These are phyloP conservation scores for Pandemis heparana DNA, from an alignment of 2,888 invertebrate species.

Conservation along the genomic window DNA sequence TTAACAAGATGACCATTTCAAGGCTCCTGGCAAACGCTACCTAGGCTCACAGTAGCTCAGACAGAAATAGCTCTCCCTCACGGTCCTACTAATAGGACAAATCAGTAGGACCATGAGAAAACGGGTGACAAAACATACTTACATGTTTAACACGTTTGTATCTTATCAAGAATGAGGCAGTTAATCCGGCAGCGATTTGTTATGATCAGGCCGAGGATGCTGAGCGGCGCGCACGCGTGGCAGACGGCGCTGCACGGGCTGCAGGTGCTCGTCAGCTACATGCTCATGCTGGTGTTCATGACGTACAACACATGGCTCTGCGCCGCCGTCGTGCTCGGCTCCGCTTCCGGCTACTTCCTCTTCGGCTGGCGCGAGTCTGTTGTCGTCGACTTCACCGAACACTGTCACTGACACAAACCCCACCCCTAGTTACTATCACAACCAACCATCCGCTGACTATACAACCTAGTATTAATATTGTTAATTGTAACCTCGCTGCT, in stretches of 20 bases:
- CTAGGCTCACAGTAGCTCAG: no score
- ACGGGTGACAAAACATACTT: no score
- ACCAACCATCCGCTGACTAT: conserved; percentile 23
- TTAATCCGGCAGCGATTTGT: conserved; percentile 17
- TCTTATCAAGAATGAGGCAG: no score
- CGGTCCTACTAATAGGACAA: no score
- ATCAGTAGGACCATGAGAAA: no score
- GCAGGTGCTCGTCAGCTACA: conserved; percentile 96
- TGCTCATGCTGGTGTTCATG: conserved; percentile 98
- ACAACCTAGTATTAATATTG: conserved; percentile 65
- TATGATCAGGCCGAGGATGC: conserved; percentile 91
- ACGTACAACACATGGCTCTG: conserved; percentile 98
- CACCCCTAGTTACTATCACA: neutral
- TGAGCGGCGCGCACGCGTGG: conserved; percentile 92
- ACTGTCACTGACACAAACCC: conserved; percentile 92
- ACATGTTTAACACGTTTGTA: no score
- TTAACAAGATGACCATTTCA: no score
- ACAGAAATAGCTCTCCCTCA: no score
- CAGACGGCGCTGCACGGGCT: conserved; percentile 96
- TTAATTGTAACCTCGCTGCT: conserved; percentile 63
- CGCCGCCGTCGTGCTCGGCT: conserved; percentile 94
- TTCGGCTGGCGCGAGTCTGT: conserved; percentile 98
- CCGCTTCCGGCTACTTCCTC: conserved; percentile 96
- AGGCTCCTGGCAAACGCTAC: no score
- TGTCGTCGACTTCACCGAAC: conserved; percentile 97